phyloP scores from a whole-genome alignment of 1,140 invertebrate genomes.

The Metopolophium dirhodum region DNA sequence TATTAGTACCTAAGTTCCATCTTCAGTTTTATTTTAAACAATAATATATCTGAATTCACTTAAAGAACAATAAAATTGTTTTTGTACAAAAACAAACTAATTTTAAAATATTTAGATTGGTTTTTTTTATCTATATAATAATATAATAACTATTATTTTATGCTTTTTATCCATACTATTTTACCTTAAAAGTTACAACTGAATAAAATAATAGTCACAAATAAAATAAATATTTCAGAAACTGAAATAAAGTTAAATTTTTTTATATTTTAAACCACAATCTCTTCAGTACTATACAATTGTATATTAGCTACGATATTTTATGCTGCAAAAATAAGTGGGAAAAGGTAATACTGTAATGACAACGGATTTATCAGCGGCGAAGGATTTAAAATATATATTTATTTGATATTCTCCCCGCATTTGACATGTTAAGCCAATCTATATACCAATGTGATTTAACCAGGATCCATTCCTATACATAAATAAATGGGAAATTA shows the following conservation, averaged over 20 bases:
- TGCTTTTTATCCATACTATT: background rate
- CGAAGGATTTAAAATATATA: conserved; percentile 17
- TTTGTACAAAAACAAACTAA: background rate
- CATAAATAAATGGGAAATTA: conserved; percentile 1
- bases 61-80: background rate
- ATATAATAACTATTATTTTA: background rate
- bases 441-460: background rate
- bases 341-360: conserved; percentile 1
- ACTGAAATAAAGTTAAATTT: background rate
- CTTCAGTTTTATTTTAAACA: background rate
- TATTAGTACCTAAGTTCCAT: no score
- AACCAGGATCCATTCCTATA: background rate
- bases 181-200: background rate
- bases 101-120: background rate
- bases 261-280: background rate
- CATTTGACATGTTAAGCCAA: conserved; percentile 13
- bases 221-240: background rate
- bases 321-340: background rate
- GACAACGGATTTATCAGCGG: background rate
- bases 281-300: background rate
- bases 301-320: background rate
- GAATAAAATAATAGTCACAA: background rate
- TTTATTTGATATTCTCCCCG: background rate
- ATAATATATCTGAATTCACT: background rate
- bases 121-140: no score